Conservation (phyloP, 2,797 vertebrate genomes). For the Gastrophryne carolinensis region DNA sequence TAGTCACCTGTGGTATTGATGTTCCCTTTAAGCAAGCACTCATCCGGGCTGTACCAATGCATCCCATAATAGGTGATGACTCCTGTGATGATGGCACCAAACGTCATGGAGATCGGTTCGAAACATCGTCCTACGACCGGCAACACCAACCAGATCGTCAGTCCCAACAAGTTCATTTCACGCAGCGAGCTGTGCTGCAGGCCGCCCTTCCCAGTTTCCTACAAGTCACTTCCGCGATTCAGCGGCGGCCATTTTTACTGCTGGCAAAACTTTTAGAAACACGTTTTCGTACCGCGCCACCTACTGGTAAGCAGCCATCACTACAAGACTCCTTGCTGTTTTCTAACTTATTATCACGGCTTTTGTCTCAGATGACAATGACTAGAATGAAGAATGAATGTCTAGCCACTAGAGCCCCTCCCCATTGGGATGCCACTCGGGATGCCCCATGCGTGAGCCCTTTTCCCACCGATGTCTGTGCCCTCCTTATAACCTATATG, state of each 20-base stretch:
- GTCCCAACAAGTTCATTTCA: constrained; percentile 9
- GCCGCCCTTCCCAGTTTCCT: not conserved
- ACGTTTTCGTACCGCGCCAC: too few species aligned
- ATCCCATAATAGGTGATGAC: constrained; percentile 10
- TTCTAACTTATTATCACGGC: too few species aligned
- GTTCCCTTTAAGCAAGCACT: not conserved
- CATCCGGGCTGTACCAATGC: not conserved
- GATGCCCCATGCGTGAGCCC: too few species aligned
- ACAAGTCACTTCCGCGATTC: not conserved
- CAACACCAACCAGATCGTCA: not conserved
- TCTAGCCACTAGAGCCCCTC: too few species aligned
- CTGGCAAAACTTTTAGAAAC: not conserved
- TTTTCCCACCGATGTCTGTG: too few species aligned
- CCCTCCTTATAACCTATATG: too few species aligned
- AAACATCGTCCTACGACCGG: not conserved
- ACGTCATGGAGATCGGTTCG: constrained; percentile 9
- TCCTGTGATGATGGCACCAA: not conserved
- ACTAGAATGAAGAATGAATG: too few species aligned
- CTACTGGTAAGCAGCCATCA: too few species aligned
- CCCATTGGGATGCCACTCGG: too few species aligned
- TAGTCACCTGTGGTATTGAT: constrained; percentile 19
- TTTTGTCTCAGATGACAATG: too few species aligned
- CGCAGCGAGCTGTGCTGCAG: not conserved
- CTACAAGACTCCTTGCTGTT: too few species aligned
- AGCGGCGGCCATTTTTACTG: not conserved